Conservation (phyloP, 2,888 invertebrate genomes). For the Pristionchus arcanus region DNA sequence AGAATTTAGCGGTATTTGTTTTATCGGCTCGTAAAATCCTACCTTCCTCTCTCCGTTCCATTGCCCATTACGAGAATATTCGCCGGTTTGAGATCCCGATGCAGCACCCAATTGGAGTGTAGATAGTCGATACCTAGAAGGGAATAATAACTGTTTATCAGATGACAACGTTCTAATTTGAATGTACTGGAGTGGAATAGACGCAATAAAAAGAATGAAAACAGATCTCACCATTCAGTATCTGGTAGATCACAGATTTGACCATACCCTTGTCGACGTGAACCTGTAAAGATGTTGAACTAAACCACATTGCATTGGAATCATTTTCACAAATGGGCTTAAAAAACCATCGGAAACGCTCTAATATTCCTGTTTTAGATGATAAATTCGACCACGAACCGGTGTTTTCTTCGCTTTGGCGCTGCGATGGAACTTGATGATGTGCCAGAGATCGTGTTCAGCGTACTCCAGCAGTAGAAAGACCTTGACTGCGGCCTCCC, state of each 20-base stretch:
- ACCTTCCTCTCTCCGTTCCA: constrained; percentile 91
- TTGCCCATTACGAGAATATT: constrained; percentile 99
- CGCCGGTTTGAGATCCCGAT: constrained; percentile 90
- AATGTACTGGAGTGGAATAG: too few species aligned
- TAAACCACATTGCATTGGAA: background rate
- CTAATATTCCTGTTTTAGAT: too few species aligned
- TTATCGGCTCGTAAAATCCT: background rate
- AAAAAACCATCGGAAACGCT: too few species aligned
- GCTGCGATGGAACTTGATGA: constrained; percentile 97
- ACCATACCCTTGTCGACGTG: constrained; percentile 85
- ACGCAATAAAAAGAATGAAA: too few species aligned
- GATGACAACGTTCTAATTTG: background rate
- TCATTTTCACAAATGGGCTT: too few species aligned
- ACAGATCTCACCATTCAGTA: constrained; percentile 87
- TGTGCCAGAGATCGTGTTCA: constrained; percentile 99
- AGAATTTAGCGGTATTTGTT: background rate
- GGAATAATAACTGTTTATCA: background rate
- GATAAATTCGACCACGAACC: constrained; percentile 82
- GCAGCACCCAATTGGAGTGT: constrained; percentile 98
- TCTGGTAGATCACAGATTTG: constrained; percentile 96
- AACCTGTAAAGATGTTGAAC: constrained; percentile 35
- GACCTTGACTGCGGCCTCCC: constrained; percentile 80
- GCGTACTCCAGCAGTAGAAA: constrained; percentile 98
- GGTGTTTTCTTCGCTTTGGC: constrained; percentile 96
- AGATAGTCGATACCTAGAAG: constrained; percentile 90